phyloP scores from a whole-genome alignment of 2,113 vertebrate species.

The Lophochroa leadbeateri region DNA sequence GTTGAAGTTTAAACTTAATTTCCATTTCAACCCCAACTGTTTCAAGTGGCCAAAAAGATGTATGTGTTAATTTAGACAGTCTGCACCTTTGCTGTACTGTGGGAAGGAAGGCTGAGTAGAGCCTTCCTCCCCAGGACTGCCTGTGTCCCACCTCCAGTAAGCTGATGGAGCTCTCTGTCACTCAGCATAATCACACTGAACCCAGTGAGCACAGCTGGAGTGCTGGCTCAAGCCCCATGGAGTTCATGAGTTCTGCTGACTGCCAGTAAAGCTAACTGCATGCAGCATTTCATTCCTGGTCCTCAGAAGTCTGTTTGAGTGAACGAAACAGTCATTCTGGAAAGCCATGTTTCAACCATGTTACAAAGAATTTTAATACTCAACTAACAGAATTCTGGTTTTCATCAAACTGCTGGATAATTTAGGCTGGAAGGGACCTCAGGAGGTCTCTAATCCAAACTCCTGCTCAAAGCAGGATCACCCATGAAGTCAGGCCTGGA shows the following conservation, averaged over 20 bases:
- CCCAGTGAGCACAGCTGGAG: not conserved
- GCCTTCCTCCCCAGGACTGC: not conserved
- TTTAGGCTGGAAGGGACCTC: not conserved
- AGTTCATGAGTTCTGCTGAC: not conserved
- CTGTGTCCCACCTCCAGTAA: not conserved
- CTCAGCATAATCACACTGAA: fast-evolving
- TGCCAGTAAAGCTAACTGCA: not conserved
- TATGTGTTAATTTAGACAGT: not conserved
- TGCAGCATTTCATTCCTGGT: not conserved
- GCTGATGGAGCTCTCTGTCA: not conserved
- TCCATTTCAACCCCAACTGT: not conserved
- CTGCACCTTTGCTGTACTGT: not conserved
- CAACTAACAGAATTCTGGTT: not conserved
- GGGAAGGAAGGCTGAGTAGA: not conserved
- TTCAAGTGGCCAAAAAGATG: not conserved
- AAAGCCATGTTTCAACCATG: fast-evolving
- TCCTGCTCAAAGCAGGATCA: not conserved
- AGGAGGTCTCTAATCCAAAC: not conserved
- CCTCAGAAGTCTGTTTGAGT: not conserved
- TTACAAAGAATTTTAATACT: not conserved
- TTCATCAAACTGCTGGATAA: fast-evolving
- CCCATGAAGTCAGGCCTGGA: not conserved
- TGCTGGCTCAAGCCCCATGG: fast-evolving
- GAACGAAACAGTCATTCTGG: not conserved
- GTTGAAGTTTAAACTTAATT: not conserved